phyloP scores from a whole-genome alignment of 2,888 invertebrate species.

The Caradrina kadenii region DNA sequence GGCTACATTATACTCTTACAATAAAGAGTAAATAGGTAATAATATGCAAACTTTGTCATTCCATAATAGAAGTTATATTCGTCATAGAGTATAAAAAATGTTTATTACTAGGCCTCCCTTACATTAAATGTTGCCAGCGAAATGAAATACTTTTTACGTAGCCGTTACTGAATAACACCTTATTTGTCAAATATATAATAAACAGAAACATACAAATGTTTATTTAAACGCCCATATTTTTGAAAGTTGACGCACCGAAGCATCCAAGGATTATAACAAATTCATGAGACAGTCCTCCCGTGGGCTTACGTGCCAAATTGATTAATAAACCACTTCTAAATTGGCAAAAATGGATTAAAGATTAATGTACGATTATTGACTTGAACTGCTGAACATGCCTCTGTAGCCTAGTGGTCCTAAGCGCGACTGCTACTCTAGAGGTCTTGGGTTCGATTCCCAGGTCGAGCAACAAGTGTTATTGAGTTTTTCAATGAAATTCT shows the following conservation, averaged over 20 bases:
- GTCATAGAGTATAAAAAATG: constrained; percentile 39
- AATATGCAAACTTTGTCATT: constrained; percentile 51
- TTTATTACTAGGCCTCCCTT: constrained; percentile 46
- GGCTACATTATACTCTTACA: not conserved
- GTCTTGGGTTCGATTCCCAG: too few species aligned
- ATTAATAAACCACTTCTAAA: constrained; percentile 38
- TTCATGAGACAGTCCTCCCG: constrained; percentile 17
- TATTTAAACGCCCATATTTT: constrained; percentile 47
- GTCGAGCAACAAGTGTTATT: too few species aligned
- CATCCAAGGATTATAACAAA: constrained; percentile 34
- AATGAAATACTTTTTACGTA: constrained; percentile 50
- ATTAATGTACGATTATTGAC: too few species aligned
- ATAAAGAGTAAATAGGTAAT: constrained; percentile 37
- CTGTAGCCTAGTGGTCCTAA: too few species aligned
- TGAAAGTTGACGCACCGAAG: constrained; percentile 9
- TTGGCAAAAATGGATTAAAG: constrained; percentile 8
- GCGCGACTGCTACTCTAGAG: too few species aligned
- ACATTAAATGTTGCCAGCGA: constrained; percentile 53
- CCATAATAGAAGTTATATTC: constrained; percentile 40
- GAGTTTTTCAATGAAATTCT: too few species aligned
- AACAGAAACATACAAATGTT: constrained; percentile 47
- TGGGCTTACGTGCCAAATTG: constrained; percentile 2
- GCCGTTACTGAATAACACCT: constrained; percentile 44
- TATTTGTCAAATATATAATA: constrained; percentile 56
- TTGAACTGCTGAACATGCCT: too few species aligned